Base-by-base conservation (phyloP, 2,797 vertebrate genomes). In the Apogon hyalosoma region DNA sequence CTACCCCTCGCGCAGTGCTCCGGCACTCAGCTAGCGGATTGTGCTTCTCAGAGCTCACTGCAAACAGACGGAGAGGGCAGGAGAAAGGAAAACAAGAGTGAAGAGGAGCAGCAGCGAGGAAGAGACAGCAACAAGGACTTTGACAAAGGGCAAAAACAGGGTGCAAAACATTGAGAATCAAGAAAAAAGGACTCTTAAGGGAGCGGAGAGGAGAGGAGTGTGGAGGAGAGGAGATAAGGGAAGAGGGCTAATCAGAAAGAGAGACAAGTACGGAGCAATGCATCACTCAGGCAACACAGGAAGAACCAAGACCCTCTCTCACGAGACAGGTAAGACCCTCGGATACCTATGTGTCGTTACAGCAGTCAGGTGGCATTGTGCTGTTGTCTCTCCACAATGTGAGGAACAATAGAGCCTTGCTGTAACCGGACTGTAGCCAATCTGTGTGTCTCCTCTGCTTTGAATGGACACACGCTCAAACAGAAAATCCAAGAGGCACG, bases 221-320 rank as follows among this genome's bases (percentile, higher is more conserved):
- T 67, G 81, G 88, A 86, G 82, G 83, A 86, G 82, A 88, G 87
- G 84, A 77, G 83, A 89, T 58, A 80, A 80, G 82, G 82, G 79
- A 47, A 83, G 90, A 86, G 88, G 84, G 89, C 83, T 79, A 72
- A 85, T 72, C 74, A 84, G 82, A 77, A 68, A 82, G 70, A 82
- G 75, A 81, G 85, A 89, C 79, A 75, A 90, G 86, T 87, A 87
- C 89, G 90, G 90, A 93, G 91, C 91, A 55, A 94, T 94, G 93
- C 93, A 93, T 92, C 93, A 94, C 90, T 88, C 90, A 33, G 88
- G 91, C 90, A 92, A 90, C 90, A 89, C 87, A 52, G 90, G 88
- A 74, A 90, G 92, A 90, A 84, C 88, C 88, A 94, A 94, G 92
- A 90, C 92, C 85, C 91, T 94, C 85, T 93, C 92, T 71, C 93